A percentile compares a stretch with the other conserved stretches of the same genome.
Evolutionary conservation across 2,113 vertebrate species (phyloP).

Genomic region (Oceanodroma tethys): DNA sequence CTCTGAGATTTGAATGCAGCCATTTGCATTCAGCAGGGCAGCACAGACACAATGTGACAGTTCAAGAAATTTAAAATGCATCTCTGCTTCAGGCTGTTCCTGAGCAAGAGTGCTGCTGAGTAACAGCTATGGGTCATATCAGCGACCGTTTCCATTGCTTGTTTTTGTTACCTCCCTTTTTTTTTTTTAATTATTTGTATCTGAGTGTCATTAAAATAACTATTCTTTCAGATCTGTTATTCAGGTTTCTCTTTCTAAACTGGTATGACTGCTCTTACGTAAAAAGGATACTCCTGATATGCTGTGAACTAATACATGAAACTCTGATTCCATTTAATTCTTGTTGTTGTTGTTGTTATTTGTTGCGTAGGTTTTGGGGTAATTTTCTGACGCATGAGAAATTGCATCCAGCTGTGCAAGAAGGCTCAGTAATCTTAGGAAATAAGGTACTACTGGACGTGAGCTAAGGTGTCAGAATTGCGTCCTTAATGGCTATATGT

Average conservation of each 20-base stretch:
- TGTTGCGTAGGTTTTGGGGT: not conserved
- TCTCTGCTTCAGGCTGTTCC: not conserved
- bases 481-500: not conserved
- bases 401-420: not conserved
- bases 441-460: not conserved
- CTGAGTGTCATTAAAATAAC: not conserved
- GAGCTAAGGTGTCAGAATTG: not conserved
- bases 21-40: not conserved
- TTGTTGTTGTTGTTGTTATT: not conserved
- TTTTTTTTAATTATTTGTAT: not conserved
- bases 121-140: not conserved
- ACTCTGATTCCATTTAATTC: not conserved
- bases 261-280: rapidly evolving
- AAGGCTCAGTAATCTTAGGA: not conserved
- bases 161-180: not conserved
- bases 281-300: not conserved
- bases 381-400: not conserved
- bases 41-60: not conserved
- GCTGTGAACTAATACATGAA: not conserved
- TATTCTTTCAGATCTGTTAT: not conserved
- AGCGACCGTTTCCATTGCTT: not conserved
- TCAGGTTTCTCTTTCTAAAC: not conserved
- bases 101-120: not conserved
- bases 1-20: not conserved
- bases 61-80: not conserved